Evolutionary conservation across 2,888 invertebrate species (phyloP).

Genomic region (Agriopis aurantiaria): DNA sequence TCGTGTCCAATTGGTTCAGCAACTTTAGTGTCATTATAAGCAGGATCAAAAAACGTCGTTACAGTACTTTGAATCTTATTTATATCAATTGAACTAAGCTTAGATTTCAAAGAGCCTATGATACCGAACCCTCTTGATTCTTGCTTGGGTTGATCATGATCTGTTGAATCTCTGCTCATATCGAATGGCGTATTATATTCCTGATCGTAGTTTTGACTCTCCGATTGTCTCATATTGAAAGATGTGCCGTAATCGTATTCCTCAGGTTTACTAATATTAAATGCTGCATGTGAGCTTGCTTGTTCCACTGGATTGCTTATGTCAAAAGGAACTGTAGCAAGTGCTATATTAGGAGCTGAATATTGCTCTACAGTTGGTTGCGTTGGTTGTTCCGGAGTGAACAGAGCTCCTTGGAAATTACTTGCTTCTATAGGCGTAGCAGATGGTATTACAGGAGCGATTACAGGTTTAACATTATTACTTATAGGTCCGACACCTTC

Average conservation of each 20-base stretch:
- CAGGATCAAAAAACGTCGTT: slow-evolving; percentile 81
- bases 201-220: slow-evolving; percentile 42
- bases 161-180: slow-evolving; percentile 68
- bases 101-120: slow-evolving; percentile 81
- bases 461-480: slow-evolving; percentile 71
- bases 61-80: slow-evolving; percentile 81
- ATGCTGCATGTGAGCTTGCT: slow-evolving; percentile 34
- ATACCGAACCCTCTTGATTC: slow-evolving; percentile 74
- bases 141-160: slow-evolving; percentile 58
- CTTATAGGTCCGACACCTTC: slow-evolving; percentile 76
- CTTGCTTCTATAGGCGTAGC: slow-evolving; percentile 32
- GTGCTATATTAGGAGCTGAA: slow-evolving; percentile 27
- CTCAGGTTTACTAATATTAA: slow-evolving; percentile 50
- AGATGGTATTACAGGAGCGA: slow-evolving; percentile 57
- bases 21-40: slow-evolving; percentile 66
- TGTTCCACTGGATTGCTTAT: slow-evolving; percentile 37
- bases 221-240: slow-evolving; percentile 46
- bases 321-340: slow-evolving; percentile 48
- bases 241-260: slow-evolving; percentile 36
- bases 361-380: slow-evolving; percentile 23
- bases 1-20: slow-evolving; percentile 48
- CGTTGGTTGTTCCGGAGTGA: slow-evolving; percentile 59
- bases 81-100: slow-evolving; percentile 76
- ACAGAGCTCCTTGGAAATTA: slow-evolving; percentile 67
- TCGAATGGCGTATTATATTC: slow-evolving; percentile 72